Percentiles rank a stretch among this genome's conserved stretches.
These are phyloP conservation scores for Sepiola atlantica DNA, from an alignment of 2,888 invertebrate genomes.

Conservation along the genomic window DNA sequence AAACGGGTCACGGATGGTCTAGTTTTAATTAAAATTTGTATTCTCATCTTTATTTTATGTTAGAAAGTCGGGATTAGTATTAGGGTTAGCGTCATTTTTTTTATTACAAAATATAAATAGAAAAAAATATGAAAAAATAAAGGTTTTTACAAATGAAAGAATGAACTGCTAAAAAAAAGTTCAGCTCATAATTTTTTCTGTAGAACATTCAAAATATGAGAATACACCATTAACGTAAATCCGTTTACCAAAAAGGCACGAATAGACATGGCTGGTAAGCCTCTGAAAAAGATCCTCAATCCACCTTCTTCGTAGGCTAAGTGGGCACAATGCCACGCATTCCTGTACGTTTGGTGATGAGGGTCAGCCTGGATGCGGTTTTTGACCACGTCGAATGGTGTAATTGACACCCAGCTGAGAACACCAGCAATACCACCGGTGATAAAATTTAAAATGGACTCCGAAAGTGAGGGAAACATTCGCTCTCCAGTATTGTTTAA, in stretches of 20 bases:
- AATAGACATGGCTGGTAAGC: conserved; percentile 79
- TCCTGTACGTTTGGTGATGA: conserved; percentile 76
- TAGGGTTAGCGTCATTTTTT: no score
- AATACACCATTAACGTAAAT: conserved; percentile 78
- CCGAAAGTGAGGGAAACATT: conserved; percentile 77
- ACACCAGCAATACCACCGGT: conserved; percentile 77
- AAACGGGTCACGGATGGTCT: no score
- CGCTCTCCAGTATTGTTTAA: conserved; percentile 72
- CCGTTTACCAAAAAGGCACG: conserved; percentile 84
- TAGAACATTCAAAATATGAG: conserved; percentile 45
- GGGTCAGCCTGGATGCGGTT: conserved; percentile 83
- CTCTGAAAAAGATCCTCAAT: conserved; percentile 79
- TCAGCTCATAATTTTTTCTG: not conserved
- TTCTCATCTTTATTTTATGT: no score
- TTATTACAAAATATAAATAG: not conserved
- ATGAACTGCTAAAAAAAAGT: not conserved
- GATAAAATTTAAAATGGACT: conserved; percentile 65
- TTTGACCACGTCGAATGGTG: conserved; percentile 85
- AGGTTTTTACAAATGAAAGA: not conserved
- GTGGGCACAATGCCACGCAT: conserved; percentile 79
- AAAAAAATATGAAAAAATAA: not conserved
- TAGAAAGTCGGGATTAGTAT: no score
- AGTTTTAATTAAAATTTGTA: no score
- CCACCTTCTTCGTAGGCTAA: conserved; percentile 79
- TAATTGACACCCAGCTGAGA: conserved; percentile 81